Evolutionary conservation across 2,797 vertebrate species (phyloP).

Genomic region (Gambusia yucatana): DNA sequence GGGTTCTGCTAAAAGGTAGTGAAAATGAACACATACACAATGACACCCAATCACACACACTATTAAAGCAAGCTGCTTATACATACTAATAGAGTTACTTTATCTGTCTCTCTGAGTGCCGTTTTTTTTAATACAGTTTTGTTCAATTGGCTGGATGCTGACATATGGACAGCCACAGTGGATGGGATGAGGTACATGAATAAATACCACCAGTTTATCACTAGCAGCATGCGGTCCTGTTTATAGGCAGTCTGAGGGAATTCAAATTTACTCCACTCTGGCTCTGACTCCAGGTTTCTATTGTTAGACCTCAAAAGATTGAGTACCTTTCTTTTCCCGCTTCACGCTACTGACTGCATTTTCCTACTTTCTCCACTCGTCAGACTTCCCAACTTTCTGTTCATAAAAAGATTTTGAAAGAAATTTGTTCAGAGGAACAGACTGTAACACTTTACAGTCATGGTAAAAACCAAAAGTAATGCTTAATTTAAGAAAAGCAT

Average conservation of each 20-base stretch:
- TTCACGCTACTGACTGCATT: constrained; percentile 47
- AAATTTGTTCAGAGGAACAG: constrained; percentile 18
- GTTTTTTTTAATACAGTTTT: constrained; percentile 36
- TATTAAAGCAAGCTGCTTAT: constrained; percentile 32
- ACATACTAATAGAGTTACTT: constrained; percentile 49
- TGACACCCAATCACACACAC: constrained; percentile 7
- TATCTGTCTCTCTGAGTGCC: constrained; percentile 35
- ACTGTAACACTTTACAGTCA: not conserved
- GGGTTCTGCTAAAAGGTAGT: constrained; percentile 2
- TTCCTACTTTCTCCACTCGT: constrained; percentile 28
- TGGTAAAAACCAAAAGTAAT: not conserved
- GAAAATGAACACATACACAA: constrained; percentile 1
- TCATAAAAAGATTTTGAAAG: constrained; percentile 41
- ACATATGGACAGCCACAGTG: constrained; percentile 69
- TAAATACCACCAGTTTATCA: constrained; percentile 81
- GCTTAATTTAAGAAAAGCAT: not conserved
- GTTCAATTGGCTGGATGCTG: constrained; percentile 68
- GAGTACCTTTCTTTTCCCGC: constrained; percentile 52
- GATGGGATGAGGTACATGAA: constrained; percentile 79
- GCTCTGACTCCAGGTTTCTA: constrained; percentile 76
- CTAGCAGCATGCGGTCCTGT: constrained; percentile 80
- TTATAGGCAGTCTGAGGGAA: constrained; percentile 78
- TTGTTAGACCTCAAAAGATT: constrained; percentile 65
- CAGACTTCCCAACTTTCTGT: constrained; percentile 25
- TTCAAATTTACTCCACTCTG: constrained; percentile 81